Percentiles rank a stretch among this genome's conserved stretches.
phyloP scores from a whole-genome alignment of 2,888 invertebrate species.

The Thymelicus acteon region DNA sequence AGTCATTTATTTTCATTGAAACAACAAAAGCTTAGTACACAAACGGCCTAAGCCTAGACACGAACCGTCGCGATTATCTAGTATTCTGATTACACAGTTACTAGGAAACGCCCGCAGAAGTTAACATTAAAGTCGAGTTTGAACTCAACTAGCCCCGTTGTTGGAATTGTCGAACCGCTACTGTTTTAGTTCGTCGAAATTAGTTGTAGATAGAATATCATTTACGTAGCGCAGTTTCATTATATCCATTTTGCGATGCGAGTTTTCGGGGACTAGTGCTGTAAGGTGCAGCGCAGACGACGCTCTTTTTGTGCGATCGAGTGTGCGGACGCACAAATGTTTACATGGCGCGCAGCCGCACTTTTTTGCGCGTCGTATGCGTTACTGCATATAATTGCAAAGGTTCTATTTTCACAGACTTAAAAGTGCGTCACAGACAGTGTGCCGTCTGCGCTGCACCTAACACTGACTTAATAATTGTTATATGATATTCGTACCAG shows the following conservation, averaged over 20 bases:
- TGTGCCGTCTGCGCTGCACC: too few species aligned
- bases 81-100: constrained; percentile 35
- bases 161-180: constrained; percentile 27
- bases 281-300: too few species aligned
- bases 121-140: constrained; percentile 32
- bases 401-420: too few species aligned
- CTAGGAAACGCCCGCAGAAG: constrained; percentile 32
- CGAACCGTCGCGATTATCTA: constrained; percentile 23
- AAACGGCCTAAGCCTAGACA: constrained; percentile 13
- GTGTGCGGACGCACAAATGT: too few species aligned
- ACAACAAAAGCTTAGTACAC: constrained; percentile 6
- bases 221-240: constrained; percentile 10
- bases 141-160: constrained; percentile 31
- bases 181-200: constrained; percentile 36
- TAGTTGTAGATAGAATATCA: constrained; percentile 22
- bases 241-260: constrained; percentile 3
- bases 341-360: too few species aligned
- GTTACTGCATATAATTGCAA: too few species aligned
- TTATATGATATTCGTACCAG: not conserved
- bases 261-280: not conserved
- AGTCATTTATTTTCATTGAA: not conserved
- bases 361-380: too few species aligned
- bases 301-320: too few species aligned
- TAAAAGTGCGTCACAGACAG: too few species aligned
- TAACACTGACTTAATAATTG: not conserved